Evolutionary conservation across 2,888 invertebrate species (phyloP).

Genomic region (Sturmia bella): DNA sequence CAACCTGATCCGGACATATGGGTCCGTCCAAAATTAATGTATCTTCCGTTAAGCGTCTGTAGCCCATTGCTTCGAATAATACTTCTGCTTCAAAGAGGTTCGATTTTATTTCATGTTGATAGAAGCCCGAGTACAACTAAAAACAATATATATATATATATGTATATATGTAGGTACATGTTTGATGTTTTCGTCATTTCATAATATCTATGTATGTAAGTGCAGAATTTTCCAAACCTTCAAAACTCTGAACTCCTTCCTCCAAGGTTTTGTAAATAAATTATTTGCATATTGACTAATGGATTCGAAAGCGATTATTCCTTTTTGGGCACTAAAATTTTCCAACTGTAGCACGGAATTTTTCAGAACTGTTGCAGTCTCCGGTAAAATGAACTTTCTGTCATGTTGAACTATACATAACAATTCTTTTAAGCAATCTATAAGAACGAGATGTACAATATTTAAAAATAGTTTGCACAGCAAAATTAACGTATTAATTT

Average conservation of each 20-base stretch:
- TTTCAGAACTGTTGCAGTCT: slow-evolving; percentile 89
- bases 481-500: not conserved
- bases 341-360: slow-evolving; percentile 87
- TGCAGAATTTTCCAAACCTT: slow-evolving; percentile 84
- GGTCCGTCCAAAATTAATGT: slow-evolving; percentile 87
- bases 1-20: slow-evolving; percentile 90
- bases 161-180: no score
- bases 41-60: slow-evolving; percentile 84
- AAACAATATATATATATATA: slow-evolving; percentile 68
- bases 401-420: slow-evolving; percentile 89
- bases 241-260: slow-evolving; percentile 91
- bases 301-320: slow-evolving; percentile 91
- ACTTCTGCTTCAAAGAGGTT: slow-evolving; percentile 90
- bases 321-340: slow-evolving; percentile 91
- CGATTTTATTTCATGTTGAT: slow-evolving; percentile 92
- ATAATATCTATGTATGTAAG: no score
- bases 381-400: slow-evolving; percentile 89
- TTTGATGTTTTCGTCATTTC: no score
- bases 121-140: slow-evolving; percentile 93
- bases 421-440: slow-evolving; percentile 90
- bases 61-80: slow-evolving; percentile 92
- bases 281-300: slow-evolving; percentile 93
- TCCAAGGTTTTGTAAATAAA: slow-evolving; percentile 92
- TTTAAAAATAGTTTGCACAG: not conserved
- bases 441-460: slow-evolving; percentile 1